Evolutionary conservation across 2,797 vertebrate genomes (phyloP).

Genomic region (Tapirus indicus): DNA sequence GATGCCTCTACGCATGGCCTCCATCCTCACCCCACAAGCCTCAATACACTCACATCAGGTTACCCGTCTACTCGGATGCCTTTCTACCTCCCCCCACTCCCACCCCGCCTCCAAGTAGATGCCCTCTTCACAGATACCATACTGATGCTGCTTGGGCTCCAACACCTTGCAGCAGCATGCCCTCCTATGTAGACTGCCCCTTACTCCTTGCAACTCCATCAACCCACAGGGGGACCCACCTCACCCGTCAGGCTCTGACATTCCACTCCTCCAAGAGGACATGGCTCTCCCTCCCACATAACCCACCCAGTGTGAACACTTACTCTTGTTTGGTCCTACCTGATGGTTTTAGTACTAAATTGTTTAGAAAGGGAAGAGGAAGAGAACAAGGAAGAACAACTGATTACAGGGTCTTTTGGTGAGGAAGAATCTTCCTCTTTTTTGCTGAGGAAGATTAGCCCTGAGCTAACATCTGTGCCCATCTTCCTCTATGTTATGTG

Average conservation of each 20-base stretch:
- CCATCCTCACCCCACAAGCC: neutral
- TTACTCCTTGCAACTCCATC: neutral
- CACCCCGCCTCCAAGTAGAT: neutral
- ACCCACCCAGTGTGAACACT: neutral
- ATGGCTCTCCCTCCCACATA: neutral
- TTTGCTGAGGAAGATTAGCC: too few relatives aligned
- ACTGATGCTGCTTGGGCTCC: neutral
- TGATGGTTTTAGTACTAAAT: conserved; percentile 7
- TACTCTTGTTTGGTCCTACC: neutral
- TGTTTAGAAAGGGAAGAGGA: conserved; percentile 50
- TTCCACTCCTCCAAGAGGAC: neutral
- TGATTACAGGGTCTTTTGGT: neutral
- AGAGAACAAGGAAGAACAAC: neutral
- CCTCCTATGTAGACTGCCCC: neutral
- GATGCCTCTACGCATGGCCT: neutral
- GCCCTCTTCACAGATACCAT: neutral
- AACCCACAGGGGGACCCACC: neutral
- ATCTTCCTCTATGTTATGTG: too few relatives aligned
- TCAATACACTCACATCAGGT: neutral
- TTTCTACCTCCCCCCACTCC: too few relatives aligned
- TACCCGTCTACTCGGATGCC: neutral
- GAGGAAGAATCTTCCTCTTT: too few relatives aligned
- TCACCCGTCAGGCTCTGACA: neutral
- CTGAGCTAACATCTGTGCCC: too few relatives aligned
- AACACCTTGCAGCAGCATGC: neutral